Evolutionary conservation across 2,797 vertebrate genomes (phyloP), one percentile per base, ranked within the genome.

Genomic region (Apogon talboti): DNA sequence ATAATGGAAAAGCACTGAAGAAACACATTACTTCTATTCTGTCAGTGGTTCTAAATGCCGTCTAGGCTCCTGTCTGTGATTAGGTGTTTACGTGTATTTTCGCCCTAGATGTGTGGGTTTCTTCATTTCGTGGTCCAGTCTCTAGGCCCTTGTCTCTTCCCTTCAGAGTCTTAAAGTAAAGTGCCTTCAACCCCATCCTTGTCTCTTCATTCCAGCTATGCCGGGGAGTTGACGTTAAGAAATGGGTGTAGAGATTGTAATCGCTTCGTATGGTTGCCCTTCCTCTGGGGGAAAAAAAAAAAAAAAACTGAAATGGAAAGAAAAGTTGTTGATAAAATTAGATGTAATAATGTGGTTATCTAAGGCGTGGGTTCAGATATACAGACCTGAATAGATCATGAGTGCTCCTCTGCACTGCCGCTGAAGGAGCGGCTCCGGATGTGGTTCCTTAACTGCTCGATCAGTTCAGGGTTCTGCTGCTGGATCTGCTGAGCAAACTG

Each of bases 401-500:
- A 98, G 78, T 96, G 95, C 50, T 98, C 97, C 87, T 98, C 97
- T 0, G 96, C 93, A 52, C 96, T 97, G 92, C 96, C 94, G 66
- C 97, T 99, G 90, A 98, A 97, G 2, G 96, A 96, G 61, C 97
- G 95, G 93, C 97, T 98, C 82, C 96, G 94, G 88, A 99, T 96
- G 77, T 99, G 97, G 84, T 98, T 99, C 90, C 97, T 95, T 60
- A 99, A 86, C 91, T 99, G 97, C 79, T 99, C 97, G 65, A 99
- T 98, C 71, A 99, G 92, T 89, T 99, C 98, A 0, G 98, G 98
- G 84, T 98, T 99, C 93, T 99, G 97, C 82, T 99, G 97, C 88
- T 99, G 97, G 88, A 99, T 99, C 94, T 99, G 97, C 87, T 98
- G 98, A 51, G 97, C 97, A 78, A 99, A 99, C 91, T 99, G 98